Evolutionary conservation across 1,140 invertebrate species (phyloP), one percentile per base, ranked within the genome.

Genomic region (Brachionus sp.): DNA sequence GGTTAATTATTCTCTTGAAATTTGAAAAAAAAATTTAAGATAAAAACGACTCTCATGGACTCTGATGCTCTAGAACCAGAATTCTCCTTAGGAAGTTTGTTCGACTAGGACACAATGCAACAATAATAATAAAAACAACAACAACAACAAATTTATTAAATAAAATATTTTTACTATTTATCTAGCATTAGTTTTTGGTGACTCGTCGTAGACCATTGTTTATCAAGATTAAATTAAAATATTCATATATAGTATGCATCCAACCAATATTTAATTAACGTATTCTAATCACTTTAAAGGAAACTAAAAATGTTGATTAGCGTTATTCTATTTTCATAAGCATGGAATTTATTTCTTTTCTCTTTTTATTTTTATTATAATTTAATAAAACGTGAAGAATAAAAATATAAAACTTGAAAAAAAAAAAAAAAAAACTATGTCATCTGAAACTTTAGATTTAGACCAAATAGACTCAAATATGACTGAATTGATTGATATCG

Each of bases 111-210:
- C 23, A 23, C 9, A 25, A 29, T 16, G 3, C 5, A n/a, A 2
- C 50, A 57, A 57, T 5, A 53, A 53, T 5, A 53, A 53, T 5
- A 53, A 13, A 53, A 19, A n/a, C 50, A 29, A 70, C 13, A 70
- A 19, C 10, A 10, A 46, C 1, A 46, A 46, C n/a, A 46, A 46
- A n/a, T 12, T 10, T 12, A 46, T 12, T n/a, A 46, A 46, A 46
- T 12, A 46, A n/a, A 70, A 70, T 70, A 70, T 4, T 70, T 70
- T 70, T 42, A 33, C 33, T 70, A 70, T 70, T 70, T 70, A 39
- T 70, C 37, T 42, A 70, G 66, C n/a, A 70, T 70, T 70, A 70
- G 37, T 37, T 19, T 37, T 39, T 70, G 50, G 50, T 23, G 64
- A 66, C 64, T 66, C 29, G 4, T 66, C 25, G 29, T 13, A 33